Evolutionary conservation across 23 tunicate species (phyloP).

Genomic region (Corella eumyota): DNA sequence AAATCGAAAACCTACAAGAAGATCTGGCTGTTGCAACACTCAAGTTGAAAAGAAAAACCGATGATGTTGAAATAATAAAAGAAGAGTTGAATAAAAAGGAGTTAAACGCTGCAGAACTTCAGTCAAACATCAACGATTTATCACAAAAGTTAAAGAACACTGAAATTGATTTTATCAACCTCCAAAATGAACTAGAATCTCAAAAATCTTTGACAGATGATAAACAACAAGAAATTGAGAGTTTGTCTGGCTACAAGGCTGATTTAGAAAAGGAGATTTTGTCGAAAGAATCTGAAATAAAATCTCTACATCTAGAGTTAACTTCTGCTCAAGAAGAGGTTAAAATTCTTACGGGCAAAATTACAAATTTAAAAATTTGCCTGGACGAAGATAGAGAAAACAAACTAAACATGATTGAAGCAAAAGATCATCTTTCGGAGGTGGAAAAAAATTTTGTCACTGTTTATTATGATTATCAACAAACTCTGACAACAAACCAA

Average conservation of each 20-base stretch:
- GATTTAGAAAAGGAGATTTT: not conserved
- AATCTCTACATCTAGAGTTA: not conserved
- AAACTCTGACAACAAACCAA: not conserved
- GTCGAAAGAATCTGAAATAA: not conserved
- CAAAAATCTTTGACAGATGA: no score
- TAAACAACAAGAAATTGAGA: not conserved
- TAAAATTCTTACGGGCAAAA: conserved; percentile 5
- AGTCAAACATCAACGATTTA: not conserved
- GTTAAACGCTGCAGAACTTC: not conserved
- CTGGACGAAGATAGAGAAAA: conserved; percentile 2
- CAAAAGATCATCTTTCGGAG: conserved; percentile 16
- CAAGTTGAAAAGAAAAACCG: not conserved
- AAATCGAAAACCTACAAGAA: conserved; percentile 11
- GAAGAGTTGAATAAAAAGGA: not conserved
- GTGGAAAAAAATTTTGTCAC: conserved; percentile 24
- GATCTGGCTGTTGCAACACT: conserved; percentile 2
- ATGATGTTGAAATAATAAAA: conserved; percentile 1
- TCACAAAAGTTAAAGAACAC: no score
- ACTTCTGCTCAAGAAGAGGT: not conserved
- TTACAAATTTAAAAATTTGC: conserved; percentile 10
- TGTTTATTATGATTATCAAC: conserved; percentile 22
- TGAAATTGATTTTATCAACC: no score
- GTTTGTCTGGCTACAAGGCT: not conserved
- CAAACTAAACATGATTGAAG: conserved; percentile 18
- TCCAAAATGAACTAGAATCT: no score